phyloP scores from a whole-genome alignment of 2,888 invertebrate species.

The Ophioninae sp. region DNA sequence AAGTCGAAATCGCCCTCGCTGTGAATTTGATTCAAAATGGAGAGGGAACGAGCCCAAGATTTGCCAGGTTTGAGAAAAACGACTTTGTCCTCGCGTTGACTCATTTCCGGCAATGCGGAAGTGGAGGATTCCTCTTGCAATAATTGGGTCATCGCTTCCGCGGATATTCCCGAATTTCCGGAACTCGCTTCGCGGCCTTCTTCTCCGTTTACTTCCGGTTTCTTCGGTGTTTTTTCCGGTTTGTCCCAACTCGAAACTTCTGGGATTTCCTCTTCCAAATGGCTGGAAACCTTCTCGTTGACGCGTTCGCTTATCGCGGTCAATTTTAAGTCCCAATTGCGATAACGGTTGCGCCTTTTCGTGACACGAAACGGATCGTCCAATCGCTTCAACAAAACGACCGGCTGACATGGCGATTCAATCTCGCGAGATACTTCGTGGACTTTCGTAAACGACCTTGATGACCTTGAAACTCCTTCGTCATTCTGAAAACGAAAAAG shows the following conservation, averaged over 20 bases:
- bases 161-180: background rate
- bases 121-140: background rate
- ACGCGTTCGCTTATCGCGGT: constrained; percentile 54
- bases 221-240: background rate
- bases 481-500: background rate
- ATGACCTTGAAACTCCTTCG: too few relatives aligned
- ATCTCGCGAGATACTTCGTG: background rate
- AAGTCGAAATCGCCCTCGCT: constrained; percentile 81
- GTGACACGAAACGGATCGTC: constrained; percentile 69
- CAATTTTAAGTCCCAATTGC: constrained; percentile 61
- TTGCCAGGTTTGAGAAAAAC: constrained; percentile 85
- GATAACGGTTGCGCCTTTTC: constrained; percentile 63
- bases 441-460: background rate
- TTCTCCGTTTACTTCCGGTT: background rate
- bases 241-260: background rate
- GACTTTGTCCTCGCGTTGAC: constrained; percentile 41
- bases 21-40: constrained; percentile 83
- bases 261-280: background rate
- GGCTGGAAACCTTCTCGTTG: background rate
- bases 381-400: constrained; percentile 65
- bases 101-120: background rate
- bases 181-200: background rate
- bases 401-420: constrained; percentile 31
- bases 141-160: background rate
- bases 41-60: constrained; percentile 86